Evolutionary conservation across 2,888 invertebrate genomes (phyloP).

Genomic region (Mystacides longicornis): DNA sequence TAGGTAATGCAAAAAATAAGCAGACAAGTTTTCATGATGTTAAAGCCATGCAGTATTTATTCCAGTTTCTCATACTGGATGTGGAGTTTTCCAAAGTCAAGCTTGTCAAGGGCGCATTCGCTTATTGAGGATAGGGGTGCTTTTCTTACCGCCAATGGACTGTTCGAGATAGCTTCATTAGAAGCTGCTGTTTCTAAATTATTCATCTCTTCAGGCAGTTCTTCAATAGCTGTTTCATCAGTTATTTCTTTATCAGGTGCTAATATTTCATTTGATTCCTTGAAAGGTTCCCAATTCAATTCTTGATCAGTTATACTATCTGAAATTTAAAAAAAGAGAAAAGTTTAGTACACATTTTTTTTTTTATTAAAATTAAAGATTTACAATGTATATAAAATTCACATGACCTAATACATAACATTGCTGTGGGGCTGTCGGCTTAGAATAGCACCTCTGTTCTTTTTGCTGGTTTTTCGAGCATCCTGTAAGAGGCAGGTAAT

Average conservation of each 20-base stretch:
- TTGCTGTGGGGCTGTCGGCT: no score
- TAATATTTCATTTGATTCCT: slow-evolving; percentile 40
- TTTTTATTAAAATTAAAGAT: no score
- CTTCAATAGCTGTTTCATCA: slow-evolving; percentile 30
- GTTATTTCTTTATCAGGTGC: slow-evolving; percentile 34
- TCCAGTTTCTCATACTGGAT: slow-evolving; percentile 12
- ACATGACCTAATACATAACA: no score
- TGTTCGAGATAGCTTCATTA: slow-evolving; percentile 26
- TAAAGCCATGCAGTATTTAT: not conserved
- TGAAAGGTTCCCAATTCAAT: slow-evolving; percentile 50
- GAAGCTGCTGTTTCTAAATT: slow-evolving; percentile 30
- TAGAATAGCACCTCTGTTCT: no score
- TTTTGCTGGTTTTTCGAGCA: no score
- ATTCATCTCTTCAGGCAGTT: slow-evolving; percentile 29
- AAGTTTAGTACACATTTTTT: no score
- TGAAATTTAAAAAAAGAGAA: slow-evolving; percentile 27
- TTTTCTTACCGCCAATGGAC: slow-evolving; percentile 41
- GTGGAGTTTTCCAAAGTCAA: slow-evolving; percentile 26
- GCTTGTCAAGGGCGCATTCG: slow-evolving; percentile 38
- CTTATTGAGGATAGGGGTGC: slow-evolving; percentile 49
- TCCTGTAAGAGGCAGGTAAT: no score
- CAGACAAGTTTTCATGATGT: no score
- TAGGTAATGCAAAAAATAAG: no score
- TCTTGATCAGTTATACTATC: slow-evolving; percentile 49
- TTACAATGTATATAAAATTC: no score